Conservation (phyloP, 2,797 vertebrate species). For the Lepilemur ruficaudatus region DNA sequence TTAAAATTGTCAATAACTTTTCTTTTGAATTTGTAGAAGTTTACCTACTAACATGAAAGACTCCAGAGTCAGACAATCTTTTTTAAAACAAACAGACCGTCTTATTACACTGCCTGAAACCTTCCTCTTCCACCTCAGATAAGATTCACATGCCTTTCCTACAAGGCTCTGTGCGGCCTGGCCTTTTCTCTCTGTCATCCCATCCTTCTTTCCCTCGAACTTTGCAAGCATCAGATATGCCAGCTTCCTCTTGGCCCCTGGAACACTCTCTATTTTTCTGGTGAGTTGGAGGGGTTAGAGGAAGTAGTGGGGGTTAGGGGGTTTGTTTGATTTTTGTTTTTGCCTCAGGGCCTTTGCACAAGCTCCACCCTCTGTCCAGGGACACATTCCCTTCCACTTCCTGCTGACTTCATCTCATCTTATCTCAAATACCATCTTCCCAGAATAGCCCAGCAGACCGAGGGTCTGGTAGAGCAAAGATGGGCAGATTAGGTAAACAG, state of each 20-base stretch:
- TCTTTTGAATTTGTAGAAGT: not conserved
- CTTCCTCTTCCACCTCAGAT: not conserved
- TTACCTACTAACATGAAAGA: not conserved
- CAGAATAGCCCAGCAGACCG: not conserved
- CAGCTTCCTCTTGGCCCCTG: not conserved
- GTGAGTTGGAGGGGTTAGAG: not conserved
- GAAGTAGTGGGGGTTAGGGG: not conserved
- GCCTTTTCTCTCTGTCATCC: not conserved
- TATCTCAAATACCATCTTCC: not conserved
- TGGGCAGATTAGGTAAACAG: not conserved
- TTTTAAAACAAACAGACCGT: not conserved
- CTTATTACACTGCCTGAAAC: not conserved
- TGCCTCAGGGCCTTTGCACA: not conserved
- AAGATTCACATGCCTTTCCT: not conserved
- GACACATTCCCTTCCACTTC: not conserved
- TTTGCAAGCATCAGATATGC: not conserved
- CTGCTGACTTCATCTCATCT: not conserved
- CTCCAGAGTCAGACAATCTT: not conserved
- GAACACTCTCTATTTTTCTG: not conserved
- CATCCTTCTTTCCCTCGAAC: not conserved
- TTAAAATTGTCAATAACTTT: not conserved
- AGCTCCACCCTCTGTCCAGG: not conserved
- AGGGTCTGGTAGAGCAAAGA: not conserved
- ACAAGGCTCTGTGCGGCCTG: not conserved
- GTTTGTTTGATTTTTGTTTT: not conserved